Conservation (phyloP, 1,140 invertebrate genomes). For the Lordiphosa clarofinis region DNA sequence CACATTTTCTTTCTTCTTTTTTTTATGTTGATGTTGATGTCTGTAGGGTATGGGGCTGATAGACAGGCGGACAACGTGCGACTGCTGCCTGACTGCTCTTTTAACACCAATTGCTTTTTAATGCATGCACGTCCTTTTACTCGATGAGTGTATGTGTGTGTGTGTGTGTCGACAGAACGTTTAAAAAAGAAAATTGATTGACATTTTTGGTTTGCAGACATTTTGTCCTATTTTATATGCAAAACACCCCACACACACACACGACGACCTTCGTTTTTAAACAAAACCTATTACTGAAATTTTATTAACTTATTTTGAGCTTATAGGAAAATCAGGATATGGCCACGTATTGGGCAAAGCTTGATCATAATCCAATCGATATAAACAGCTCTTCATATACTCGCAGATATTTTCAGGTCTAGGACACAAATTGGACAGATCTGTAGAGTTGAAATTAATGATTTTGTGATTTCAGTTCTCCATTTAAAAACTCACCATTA, state of each 20-base stretch:
- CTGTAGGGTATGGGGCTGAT: constrained; percentile 29
- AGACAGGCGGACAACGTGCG: constrained; percentile 56
- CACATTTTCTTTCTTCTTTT: constrained; percentile 57
- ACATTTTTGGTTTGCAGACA: constrained; percentile 76
- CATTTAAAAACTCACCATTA: constrained; percentile 19
- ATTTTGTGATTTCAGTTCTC: background rate
- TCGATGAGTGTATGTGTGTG: constrained; percentile 20
- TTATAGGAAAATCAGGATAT: constrained; percentile 6
- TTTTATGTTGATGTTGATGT: constrained; percentile 15
- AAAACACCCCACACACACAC: constrained; percentile 22
- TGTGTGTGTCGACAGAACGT: constrained; percentile 20
- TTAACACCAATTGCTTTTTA: constrained; percentile 78
- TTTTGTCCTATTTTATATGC: constrained; percentile 74
- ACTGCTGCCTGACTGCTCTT: constrained; percentile 67
- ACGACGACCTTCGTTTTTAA: constrained; percentile 50
- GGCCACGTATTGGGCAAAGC: constrained; percentile 23
- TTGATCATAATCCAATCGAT: constrained; percentile 14
- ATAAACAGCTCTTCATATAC: constrained; percentile 2
- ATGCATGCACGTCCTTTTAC: constrained; percentile 64
- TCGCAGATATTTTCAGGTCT: constrained; percentile 13
- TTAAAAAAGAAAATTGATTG: constrained; percentile 61
- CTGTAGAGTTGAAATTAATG: background rate
- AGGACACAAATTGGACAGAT: constrained; percentile 11
- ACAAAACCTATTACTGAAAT: constrained; percentile 1
- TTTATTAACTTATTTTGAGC: background rate